Evolutionary conservation across 2,113 vertebrate species (phyloP).

Genomic region (Eolophus roseicapilla): DNA sequence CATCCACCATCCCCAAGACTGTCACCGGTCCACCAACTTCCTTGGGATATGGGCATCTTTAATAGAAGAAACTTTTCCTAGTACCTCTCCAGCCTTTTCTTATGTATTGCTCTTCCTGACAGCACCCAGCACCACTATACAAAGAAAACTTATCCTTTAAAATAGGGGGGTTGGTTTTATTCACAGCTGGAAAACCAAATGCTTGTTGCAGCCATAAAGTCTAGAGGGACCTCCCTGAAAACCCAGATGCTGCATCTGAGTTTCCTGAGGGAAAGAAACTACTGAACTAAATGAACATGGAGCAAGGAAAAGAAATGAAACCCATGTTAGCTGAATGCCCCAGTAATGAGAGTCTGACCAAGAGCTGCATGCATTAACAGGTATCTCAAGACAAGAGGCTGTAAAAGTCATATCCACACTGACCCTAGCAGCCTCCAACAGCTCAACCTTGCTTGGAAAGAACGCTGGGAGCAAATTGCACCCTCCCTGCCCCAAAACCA

Average conservation of each 20-base stretch:
- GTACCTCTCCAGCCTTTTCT: not conserved
- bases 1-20: not conserved
- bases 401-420: not conserved
- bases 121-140: not conserved
- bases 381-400: not conserved
- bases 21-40: not conserved
- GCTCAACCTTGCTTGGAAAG: not conserved
- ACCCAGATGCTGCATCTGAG: not conserved
- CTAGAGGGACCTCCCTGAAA: slow-evolving; percentile 46
- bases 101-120: not conserved
- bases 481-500: not conserved
- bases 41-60: not conserved
- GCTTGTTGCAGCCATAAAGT: not conserved
- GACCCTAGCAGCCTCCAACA: not conserved
- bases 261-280: slow-evolving; percentile 40
- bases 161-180: not conserved
- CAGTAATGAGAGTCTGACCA: not conserved
- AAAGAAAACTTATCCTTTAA: not conserved
- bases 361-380: not conserved
- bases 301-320: not conserved
- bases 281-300: not conserved
- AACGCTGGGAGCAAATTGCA: not conserved
- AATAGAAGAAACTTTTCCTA: not conserved
- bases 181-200: not conserved
- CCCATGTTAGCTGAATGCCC: not conserved